Evolutionary conservation across 92 coral and sea anemone species (phyloP), one percentile per base, ranked within the genome.

Genomic region (Galaxea fascicularis): DNA sequence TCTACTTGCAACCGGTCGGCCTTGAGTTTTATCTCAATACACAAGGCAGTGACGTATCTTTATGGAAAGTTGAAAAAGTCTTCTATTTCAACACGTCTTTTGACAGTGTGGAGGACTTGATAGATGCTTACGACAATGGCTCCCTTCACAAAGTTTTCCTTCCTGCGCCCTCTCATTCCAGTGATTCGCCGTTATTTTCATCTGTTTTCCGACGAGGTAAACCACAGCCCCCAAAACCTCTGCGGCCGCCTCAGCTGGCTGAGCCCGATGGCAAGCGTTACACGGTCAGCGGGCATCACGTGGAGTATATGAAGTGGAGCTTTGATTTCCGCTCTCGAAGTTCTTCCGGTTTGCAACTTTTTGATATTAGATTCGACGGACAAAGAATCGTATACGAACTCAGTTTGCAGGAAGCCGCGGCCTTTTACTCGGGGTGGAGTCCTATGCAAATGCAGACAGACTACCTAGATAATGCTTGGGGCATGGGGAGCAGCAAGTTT

Each of bases 251-350:
- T 14, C 79, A 81, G 25, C 45, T 74, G 29, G 88, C 68, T 79
- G 97, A 93, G 64, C 94, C 97, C 25, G 97, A 88, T 71, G 97
- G 97, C 11, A 90, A 91, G 41, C 92, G 97, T 7, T 93, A 88
- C 79, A 76, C 88, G 1, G 92, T 89, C 56, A 77, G 85, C 29
- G 89, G 88, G 25, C 93, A 83, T 54, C 94, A 93, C 52, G 88
- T 93, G 8, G 92, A 91, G 53, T 93, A 91, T 84, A 88, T 93
- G 96, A 92, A 88, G 10, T 93, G 94, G 94, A 91, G 91, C 76
- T 90, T 93, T 76, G 91, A 91, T 31, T 93, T 93, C 88, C 86
- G 96, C 24, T 79, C 80, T 16, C 87, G 94, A 0, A 28, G 92
- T 4, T n/a, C 91, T 11, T 83, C 92, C 18, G 96, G 96, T 0